Conservation (phyloP, 1,140 invertebrate genomes). For the Drosophila obscura region DNA sequence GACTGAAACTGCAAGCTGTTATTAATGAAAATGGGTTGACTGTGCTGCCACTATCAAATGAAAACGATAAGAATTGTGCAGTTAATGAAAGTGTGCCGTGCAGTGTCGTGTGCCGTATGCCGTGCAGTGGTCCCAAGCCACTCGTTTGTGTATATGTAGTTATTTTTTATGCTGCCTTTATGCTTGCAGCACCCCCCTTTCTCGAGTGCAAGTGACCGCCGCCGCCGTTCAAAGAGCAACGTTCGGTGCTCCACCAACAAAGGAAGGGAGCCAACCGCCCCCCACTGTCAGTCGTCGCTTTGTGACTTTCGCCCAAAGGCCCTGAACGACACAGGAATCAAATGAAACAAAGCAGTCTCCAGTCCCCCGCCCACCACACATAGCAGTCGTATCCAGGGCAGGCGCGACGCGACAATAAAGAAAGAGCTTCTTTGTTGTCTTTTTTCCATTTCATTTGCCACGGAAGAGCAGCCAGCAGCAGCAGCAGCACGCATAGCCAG, state of each 20-base stretch:
- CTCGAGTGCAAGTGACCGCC: conserved; percentile 53
- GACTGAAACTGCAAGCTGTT: conserved; percentile 58
- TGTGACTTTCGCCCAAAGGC: conserved; percentile 62
- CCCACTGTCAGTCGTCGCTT: conserved; percentile 52
- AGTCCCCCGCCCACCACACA: conserved; percentile 9
- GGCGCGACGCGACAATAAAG: conserved; percentile 56
- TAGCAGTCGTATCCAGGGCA: not conserved
- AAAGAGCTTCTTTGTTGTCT: conserved; percentile 36
- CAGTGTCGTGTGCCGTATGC: conserved; percentile 21
- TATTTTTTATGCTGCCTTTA: conserved; percentile 53
- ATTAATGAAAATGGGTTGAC: conserved; percentile 48
- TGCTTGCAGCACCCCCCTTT: conserved; percentile 58
- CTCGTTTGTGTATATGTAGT: conserved; percentile 19
- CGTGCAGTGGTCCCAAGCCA: conserved; percentile 20
- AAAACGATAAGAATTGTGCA: conserved; percentile 59
- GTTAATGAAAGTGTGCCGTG: conserved; percentile 65
- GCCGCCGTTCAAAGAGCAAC: conserved; percentile 64
- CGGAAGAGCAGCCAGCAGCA: not conserved
- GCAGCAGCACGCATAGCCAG: not conserved
- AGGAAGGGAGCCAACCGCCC: conserved; percentile 29
- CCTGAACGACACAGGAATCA: conserved; percentile 34
- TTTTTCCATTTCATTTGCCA: conserved; percentile 22
- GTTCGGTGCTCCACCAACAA: conserved; percentile 37
- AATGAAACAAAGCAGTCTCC: conserved; percentile 32
- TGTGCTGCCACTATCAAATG: conserved; percentile 40